Conservation (phyloP, 2,888 invertebrate species). For the Halictus ligatus region DNA sequence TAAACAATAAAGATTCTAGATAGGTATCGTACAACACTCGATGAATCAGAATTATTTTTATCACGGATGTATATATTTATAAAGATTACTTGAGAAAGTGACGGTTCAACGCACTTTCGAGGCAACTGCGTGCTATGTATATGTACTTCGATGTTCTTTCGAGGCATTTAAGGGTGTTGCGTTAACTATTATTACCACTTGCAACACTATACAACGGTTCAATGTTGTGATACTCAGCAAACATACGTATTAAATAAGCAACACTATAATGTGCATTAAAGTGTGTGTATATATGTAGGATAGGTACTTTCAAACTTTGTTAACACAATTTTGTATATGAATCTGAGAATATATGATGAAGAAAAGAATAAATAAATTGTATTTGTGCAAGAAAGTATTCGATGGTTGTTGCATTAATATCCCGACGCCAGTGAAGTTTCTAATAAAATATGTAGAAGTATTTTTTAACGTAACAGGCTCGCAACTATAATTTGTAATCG, state of each 20-base stretch:
- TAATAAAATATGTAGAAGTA: not conserved
- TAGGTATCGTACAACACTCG: slow-evolving; percentile 5
- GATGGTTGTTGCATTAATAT: slow-evolving; percentile 1
- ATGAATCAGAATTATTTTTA: slow-evolving; percentile 35
- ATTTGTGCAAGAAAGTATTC: slow-evolving; percentile 23
- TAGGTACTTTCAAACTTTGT: not conserved
- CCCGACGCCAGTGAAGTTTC: not conserved
- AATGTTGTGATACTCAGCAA: slow-evolving; percentile 4
- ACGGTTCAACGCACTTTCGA: slow-evolving; percentile 5
- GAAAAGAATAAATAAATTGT: slow-evolving; percentile 21
- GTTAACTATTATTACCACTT: slow-evolving; percentile 10
- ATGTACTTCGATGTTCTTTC: not conserved
- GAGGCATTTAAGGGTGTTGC: not conserved
- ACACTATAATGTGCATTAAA: not conserved
- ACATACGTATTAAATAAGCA: slow-evolving; percentile 15
- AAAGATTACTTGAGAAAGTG: not conserved
- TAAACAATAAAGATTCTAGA: slow-evolving; percentile 9
- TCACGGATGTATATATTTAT: slow-evolving; percentile 16
- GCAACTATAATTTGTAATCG: not conserved
- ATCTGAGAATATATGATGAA: slow-evolving; percentile 8
- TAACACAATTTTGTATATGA: slow-evolving; percentile 14
- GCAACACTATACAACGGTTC: not conserved
- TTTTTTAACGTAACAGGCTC: not conserved
- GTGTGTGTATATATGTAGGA: slow-evolving; percentile 13
- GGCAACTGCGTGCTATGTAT: not conserved